Percentiles rank a stretch among this genome's conserved stretches.
Evolutionary conservation across 1,140 invertebrate species (phyloP).

Genomic region (Lordiphosa stackelbergi): DNA sequence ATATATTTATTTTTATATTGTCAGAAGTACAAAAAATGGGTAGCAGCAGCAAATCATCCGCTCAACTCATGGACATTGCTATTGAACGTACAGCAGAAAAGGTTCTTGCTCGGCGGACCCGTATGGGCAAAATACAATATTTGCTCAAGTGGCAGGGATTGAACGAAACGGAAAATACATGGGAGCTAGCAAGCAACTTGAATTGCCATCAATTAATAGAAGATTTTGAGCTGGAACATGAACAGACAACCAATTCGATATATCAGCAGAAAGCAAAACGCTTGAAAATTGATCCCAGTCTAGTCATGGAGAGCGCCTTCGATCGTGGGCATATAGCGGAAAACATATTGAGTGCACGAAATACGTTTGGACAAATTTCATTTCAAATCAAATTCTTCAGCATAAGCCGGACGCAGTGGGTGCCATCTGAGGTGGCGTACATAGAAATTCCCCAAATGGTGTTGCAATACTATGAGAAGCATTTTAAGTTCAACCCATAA

Average conservation of each 20-base stretch:
- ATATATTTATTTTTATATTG: not conserved
- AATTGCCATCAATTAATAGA: constrained; percentile 4
- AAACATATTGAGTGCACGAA: constrained; percentile 4
- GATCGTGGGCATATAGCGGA: constrained; percentile 13
- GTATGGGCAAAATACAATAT: constrained; percentile 14
- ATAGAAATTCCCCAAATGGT: constrained; percentile 31
- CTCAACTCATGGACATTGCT: not conserved
- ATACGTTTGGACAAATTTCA: constrained; percentile 1
- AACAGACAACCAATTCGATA: not conserved
- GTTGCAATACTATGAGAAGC: constrained; percentile 26
- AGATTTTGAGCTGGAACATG: constrained; percentile 1
- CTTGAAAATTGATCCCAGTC: constrained; percentile 22
- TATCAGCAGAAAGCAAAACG: constrained; percentile 29
- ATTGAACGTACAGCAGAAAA: constrained; percentile 13
- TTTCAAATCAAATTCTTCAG: constrained; percentile 28
- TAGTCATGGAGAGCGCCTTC: constrained; percentile 26
- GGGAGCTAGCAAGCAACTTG: constrained; percentile 17
- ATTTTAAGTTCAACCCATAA: not conserved
- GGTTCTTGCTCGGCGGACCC: constrained; percentile 14
- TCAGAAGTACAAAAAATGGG: too few species aligned
- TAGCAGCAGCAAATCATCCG: not conserved
- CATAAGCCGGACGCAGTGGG: not conserved
- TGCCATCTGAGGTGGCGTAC: constrained; percentile 21
- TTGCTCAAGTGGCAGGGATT: constrained; percentile 27
- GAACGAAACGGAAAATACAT: constrained; percentile 28